Evolutionary conservation across 2,797 vertebrate species (phyloP).

Genomic region (Neostethus bicornis): DNA sequence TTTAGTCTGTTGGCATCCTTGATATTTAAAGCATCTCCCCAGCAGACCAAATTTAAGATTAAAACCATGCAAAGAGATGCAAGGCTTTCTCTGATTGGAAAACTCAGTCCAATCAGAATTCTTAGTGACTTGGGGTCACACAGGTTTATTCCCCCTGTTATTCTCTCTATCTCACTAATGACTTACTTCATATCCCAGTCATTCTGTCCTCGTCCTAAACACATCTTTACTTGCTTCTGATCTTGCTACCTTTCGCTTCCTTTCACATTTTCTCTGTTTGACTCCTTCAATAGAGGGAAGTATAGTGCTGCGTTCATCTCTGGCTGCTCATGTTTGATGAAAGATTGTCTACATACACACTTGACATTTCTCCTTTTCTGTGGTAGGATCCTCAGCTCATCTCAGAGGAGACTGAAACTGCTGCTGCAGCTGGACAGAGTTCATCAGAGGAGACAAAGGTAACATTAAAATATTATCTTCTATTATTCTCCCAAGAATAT

Average conservation of each 20-base stretch:
- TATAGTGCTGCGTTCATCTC: constrained; percentile 19
- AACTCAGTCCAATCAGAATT: background rate
- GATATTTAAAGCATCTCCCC: too few species aligned
- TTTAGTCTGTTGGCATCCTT: too few species aligned
- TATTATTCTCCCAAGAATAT: too few species aligned
- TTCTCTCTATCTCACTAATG: constrained; percentile 8
- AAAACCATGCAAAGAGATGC: too few species aligned
- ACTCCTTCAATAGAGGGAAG: constrained; percentile 52
- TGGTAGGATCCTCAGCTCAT: constrained; percentile 29
- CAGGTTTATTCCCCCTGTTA: constrained; percentile 23
- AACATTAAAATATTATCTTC: too few species aligned
- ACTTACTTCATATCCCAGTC: background rate
- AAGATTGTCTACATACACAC: background rate
- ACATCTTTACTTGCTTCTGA: background rate
- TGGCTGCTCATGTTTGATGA: background rate
- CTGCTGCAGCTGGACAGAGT: background rate
- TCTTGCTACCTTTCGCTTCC: background rate
- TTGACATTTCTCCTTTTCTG: constrained; percentile 23
- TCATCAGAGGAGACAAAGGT: constrained; percentile 32
- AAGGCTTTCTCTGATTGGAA: background rate
- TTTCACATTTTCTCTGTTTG: background rate
- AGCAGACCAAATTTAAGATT: too few species aligned
- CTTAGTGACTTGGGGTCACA: constrained; percentile 9
- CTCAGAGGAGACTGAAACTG: constrained; percentile 14
- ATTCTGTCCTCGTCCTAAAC: constrained; percentile 1